Evolutionary conservation across 2,888 invertebrate genomes (phyloP).

Genomic region (Ommatoiulus sabulosus): DNA sequence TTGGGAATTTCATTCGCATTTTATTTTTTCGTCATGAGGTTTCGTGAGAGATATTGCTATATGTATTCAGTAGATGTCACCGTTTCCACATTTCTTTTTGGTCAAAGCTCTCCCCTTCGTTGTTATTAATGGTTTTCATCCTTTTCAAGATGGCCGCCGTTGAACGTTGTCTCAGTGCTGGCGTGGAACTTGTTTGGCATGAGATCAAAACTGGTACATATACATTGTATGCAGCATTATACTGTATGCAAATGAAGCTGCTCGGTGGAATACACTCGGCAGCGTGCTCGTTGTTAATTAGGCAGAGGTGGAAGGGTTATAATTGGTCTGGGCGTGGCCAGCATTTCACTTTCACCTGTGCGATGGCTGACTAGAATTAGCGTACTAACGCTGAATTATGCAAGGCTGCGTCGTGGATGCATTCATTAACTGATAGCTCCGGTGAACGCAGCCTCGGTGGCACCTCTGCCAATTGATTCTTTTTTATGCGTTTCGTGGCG

Average conservation of each 20-base stretch:
- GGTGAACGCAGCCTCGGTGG: not conserved
- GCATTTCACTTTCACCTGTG: slow-evolving; percentile 3
- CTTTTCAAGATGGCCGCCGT: not conserved
- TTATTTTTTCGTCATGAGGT: too few species aligned
- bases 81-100: not conserved
- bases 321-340: slow-evolving; percentile 12
- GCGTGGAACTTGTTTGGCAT: slow-evolving; percentile 20
- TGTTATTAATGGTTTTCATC: not conserved
- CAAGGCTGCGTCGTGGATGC: not conserved
- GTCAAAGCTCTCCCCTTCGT: not conserved
- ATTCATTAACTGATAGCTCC: not conserved
- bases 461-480: not conserved
- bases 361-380: slow-evolving; percentile 10
- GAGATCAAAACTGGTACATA: slow-evolving; percentile 10
- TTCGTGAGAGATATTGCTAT: not conserved
- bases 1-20: too few species aligned
- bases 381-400: slow-evolving; percentile 34
- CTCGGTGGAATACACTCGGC: not conserved
- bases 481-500: not conserved
- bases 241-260: not conserved
- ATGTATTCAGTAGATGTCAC: too few species aligned
- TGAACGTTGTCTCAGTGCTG: not conserved
- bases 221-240: too few species aligned
- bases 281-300: slow-evolving; percentile 34
- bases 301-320: not conserved